These are phyloP conservation scores for Morinoia aosen DNA, from an alignment of 2,888 invertebrate genomes.

Conservation along the genomic window DNA sequence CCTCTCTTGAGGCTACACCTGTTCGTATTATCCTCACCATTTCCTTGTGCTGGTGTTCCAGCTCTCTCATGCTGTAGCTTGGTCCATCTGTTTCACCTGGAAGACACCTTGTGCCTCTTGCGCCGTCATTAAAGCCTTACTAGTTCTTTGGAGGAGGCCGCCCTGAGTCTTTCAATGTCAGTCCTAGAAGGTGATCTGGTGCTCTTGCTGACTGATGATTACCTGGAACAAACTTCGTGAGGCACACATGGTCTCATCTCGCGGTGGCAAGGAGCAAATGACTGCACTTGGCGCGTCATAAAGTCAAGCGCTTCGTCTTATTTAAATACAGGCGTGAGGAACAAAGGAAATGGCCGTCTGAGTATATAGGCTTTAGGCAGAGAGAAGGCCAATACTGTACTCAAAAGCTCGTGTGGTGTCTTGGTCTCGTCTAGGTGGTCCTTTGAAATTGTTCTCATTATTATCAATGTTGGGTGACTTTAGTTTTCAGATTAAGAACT, in stretches of 20 bases:
- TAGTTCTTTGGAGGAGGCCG: slow-evolving; percentile 51
- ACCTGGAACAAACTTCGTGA: slow-evolving; percentile 52
- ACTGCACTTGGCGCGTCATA: slow-evolving; percentile 46
- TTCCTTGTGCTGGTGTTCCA: slow-evolving; percentile 28
- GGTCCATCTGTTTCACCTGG: slow-evolving; percentile 49
- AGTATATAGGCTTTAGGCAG: slow-evolving; percentile 22
- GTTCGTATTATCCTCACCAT: slow-evolving; percentile 38
- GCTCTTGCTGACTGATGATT: slow-evolving; percentile 52
- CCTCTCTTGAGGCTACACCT: slow-evolving; percentile 42
- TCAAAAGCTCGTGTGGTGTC: background rate
- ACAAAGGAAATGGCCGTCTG: slow-evolving; percentile 18
- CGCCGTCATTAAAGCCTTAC: slow-evolving; percentile 47
- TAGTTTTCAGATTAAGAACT: background rate
- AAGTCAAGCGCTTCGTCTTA: slow-evolving; percentile 44
- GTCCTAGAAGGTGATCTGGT: slow-evolving; percentile 52
- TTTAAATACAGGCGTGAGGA: slow-evolving; percentile 37
- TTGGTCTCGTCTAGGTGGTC: background rate
- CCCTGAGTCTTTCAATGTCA: slow-evolving; percentile 47
- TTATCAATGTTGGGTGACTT: background rate
- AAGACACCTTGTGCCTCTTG: slow-evolving; percentile 47
- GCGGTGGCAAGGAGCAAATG: slow-evolving; percentile 41
- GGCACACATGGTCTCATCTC: slow-evolving; percentile 50
- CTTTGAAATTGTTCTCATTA: background rate
- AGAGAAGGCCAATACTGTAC: slow-evolving; percentile 37
- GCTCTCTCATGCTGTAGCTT: slow-evolving; percentile 20